Evolutionary conservation across 2,113 vertebrate species (phyloP).

Genomic region (Tragelaphus strepsiceros): DNA sequence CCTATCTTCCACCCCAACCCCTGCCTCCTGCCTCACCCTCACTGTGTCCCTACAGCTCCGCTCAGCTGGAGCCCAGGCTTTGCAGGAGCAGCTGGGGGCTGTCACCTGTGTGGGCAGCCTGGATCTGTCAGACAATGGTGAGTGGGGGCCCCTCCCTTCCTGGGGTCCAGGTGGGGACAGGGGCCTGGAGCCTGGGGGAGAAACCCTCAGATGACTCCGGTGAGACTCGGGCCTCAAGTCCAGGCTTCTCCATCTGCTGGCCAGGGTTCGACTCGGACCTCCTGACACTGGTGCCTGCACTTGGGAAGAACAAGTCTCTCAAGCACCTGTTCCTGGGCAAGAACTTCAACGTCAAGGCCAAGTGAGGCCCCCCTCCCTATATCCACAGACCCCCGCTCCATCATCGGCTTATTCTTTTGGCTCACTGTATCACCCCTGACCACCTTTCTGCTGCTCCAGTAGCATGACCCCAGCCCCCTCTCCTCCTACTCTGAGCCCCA

Average conservation of each 20-base stretch:
- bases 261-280: slow-evolving; percentile 90
- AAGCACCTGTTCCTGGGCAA: slow-evolving; percentile 91
- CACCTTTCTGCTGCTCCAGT: not conserved
- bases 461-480: not conserved
- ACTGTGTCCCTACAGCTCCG: slow-evolving; percentile 82
- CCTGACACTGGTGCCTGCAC: slow-evolving; percentile 85
- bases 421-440: not conserved
- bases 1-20: not conserved
- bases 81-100: slow-evolving; percentile 89
- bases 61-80: slow-evolving; percentile 87
- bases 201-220: not conserved
- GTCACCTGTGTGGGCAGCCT: slow-evolving; percentile 87
- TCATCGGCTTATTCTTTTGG: not conserved
- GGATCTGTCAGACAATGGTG: slow-evolving; percentile 92
- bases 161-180: not conserved
- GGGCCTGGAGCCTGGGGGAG: not conserved
- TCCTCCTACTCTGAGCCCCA: not conserved
- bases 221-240: not conserved
- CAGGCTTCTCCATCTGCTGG: not conserved
- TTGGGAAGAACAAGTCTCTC: slow-evolving; percentile 89
- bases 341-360: slow-evolving; percentile 94
- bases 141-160: slow-evolving; percentile 49
- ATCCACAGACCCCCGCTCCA: not conserved
- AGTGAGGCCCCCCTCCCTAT: slow-evolving; percentile 76
- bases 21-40: not conserved